Evolutionary conservation across 35 echinoderm and acorn worm species (phyloP).

Genomic region (Apostichopus parvimensis): DNA sequence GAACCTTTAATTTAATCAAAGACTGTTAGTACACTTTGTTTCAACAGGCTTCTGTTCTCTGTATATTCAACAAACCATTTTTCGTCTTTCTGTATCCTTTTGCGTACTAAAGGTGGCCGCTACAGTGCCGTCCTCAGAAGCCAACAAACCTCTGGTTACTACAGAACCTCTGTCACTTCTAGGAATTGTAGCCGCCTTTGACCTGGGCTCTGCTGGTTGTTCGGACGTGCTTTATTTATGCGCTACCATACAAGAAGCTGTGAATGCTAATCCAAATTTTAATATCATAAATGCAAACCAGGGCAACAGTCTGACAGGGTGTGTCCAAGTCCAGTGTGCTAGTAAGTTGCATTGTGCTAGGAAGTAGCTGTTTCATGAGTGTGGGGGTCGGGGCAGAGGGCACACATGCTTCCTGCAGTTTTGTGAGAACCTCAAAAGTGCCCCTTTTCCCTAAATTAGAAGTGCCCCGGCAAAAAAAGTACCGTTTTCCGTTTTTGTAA

Average conservation of each 20-base stretch:
- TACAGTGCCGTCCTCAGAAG: neutral
- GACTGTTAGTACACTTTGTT: no score
- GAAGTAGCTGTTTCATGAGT: no score
- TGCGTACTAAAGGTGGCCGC: neutral
- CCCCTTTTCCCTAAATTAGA: no score
- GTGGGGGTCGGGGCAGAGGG: no score
- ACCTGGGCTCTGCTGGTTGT: slow-evolving; percentile 36
- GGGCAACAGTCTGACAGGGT: slow-evolving; percentile 6
- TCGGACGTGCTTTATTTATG: slow-evolving; percentile 60
- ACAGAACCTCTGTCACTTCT: slow-evolving; percentile 26
- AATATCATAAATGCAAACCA: neutral
- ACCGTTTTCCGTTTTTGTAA: no score
- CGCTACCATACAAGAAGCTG: slow-evolving; percentile 37
- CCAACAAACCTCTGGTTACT: neutral
- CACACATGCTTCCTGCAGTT: no score
- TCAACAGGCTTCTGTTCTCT: neutral
- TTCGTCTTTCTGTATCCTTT: neutral
- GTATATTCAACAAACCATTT: neutral
- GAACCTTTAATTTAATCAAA: no score
- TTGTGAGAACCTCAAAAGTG: no score
- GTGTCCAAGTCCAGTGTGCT: neutral
- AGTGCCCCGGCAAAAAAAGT: no score
- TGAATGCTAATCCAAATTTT: slow-evolving; percentile 58
- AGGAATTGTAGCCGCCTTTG: slow-evolving; percentile 31
- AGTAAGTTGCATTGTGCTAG: neutral